A percentile compares a stretch with the other conserved stretches of the same genome.
Evolutionary conservation across 2,888 invertebrate genomes (phyloP).

Genomic region (Unio pictorum): DNA sequence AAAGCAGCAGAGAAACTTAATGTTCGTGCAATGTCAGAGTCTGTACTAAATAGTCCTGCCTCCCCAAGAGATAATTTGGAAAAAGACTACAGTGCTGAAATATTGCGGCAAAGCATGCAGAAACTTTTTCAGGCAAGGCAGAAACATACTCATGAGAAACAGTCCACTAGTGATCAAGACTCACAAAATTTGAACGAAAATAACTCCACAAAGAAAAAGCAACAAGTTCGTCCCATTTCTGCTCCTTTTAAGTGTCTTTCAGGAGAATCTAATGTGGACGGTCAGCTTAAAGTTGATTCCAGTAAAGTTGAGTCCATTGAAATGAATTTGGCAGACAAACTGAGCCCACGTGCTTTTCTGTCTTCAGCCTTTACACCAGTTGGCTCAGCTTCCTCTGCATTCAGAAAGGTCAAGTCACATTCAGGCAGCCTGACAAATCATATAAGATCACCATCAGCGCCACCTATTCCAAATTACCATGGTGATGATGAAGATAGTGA

Average conservation of each 20-base stretch:
- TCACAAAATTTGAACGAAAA: slow-evolving; percentile 36
- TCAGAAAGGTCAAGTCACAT: slow-evolving; percentile 28
- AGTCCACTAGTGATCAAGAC: slow-evolving; percentile 56
- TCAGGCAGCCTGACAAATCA: slow-evolving; percentile 18
- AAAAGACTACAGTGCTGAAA: slow-evolving; percentile 61
- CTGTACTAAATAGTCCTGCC: slow-evolving; percentile 43
- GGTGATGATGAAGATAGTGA: slow-evolving; percentile 51
- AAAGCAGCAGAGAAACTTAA: slow-evolving; percentile 73
- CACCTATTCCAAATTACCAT: slow-evolving; percentile 53
- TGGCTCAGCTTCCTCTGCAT: slow-evolving; percentile 30
- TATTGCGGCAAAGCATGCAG: slow-evolving; percentile 67
- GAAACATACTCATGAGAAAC: slow-evolving; percentile 37
- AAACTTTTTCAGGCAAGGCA: slow-evolving; percentile 57
- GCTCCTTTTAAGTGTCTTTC: slow-evolving; percentile 49
- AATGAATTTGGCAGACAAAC: slow-evolving; percentile 43
- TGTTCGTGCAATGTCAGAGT: slow-evolving; percentile 80
- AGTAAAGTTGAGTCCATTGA: slow-evolving; percentile 40
- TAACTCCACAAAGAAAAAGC: no score
- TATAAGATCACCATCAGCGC: slow-evolving; percentile 59
- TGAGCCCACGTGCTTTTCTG: slow-evolving; percentile 58
- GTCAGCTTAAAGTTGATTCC: slow-evolving; percentile 27
- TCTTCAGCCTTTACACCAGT: slow-evolving; percentile 45
- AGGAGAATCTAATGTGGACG: slow-evolving; percentile 13
- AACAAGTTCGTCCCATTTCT: slow-evolving; percentile 41
- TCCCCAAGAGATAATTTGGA: slow-evolving; percentile 55